Evolutionary conservation across 1,140 invertebrate genomes (phyloP).

Genomic region (Tetramorium simillimum): DNA sequence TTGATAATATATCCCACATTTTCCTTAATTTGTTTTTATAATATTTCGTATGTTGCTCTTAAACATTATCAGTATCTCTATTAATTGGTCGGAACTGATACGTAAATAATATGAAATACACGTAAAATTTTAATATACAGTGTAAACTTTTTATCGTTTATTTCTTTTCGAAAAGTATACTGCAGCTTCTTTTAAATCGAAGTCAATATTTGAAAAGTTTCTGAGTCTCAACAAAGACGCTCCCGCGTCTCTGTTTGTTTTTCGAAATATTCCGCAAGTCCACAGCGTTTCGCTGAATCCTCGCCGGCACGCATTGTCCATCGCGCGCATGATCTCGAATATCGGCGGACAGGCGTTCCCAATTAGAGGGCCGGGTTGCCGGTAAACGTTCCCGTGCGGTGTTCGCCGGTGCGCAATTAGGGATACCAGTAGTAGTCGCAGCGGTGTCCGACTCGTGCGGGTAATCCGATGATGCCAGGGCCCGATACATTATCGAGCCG

Average conservation of each 20-base stretch:
- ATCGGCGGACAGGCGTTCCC: slow-evolving; percentile 36
- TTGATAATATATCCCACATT: neutral
- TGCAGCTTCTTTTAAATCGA: neutral
- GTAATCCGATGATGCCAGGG: slow-evolving; percentile 51
- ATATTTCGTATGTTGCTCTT: neutral
- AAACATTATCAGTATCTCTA: neutral
- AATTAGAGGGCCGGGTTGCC: slow-evolving; percentile 47
- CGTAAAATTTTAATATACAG: neutral
- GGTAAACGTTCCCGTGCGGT: slow-evolving; percentile 36
- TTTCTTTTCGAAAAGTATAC: neutral
- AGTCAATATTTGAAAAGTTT: neutral
- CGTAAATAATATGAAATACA: too few relatives aligned
- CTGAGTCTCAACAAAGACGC: neutral
- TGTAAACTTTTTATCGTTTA: neutral
- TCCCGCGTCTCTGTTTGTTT: neutral
- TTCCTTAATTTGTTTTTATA: neutral
- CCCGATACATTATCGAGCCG: slow-evolving; percentile 38
- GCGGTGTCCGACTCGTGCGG: slow-evolving; percentile 37
- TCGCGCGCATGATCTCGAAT: slow-evolving; percentile 25
- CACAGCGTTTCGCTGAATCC: neutral
- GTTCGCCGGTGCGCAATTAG: slow-evolving; percentile 39
- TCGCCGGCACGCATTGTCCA: neutral
- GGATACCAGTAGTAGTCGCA: slow-evolving; percentile 47
- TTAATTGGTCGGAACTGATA: neutral
- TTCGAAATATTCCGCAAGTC: neutral